phyloP scores from a whole-genome alignment of 2,113 vertebrate genomes.

The Eulacestoma nigropectus region DNA sequence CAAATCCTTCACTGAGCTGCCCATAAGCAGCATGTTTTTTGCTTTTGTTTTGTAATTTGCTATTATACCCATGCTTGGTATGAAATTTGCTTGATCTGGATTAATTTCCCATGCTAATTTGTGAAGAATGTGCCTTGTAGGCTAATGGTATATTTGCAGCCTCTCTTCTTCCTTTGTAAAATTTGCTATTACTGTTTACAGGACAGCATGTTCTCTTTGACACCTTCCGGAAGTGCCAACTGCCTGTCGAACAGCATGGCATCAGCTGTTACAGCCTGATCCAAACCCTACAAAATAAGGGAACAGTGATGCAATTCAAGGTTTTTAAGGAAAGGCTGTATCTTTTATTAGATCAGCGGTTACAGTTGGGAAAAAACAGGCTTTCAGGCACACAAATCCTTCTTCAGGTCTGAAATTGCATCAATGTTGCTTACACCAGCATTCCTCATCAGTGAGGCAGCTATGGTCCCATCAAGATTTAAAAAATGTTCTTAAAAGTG shows the following conservation, averaged over 20 bases:
- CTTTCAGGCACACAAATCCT: conserved; percentile 20
- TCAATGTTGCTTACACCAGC: conserved; percentile 6
- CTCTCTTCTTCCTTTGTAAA: not conserved
- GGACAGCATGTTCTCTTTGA: not conserved
- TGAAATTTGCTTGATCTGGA: not conserved
- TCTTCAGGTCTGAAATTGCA: conserved; percentile 44
- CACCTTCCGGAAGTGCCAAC: not conserved
- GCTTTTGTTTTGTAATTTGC: not conserved
- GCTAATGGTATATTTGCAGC: not conserved
- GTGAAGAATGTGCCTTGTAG: not conserved
- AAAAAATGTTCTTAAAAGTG: not conserved
- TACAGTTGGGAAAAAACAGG: not conserved
- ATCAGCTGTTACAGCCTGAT: not conserved
- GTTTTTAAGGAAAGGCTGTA: conserved; percentile 5
- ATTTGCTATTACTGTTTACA: not conserved
- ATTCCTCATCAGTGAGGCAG: conserved; percentile 3
- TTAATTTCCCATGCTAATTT: not conserved
- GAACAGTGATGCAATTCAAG: not conserved
- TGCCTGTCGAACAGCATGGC: not conserved
- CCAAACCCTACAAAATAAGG: not conserved
- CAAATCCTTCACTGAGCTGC: not conserved
- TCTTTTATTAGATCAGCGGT: conserved; percentile 39
- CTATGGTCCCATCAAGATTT: not conserved
- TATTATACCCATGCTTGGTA: not conserved
- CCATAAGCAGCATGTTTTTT: not conserved